Evolutionary conservation across 2,797 vertebrate genomes (phyloP).

Genomic region (Scarus forsteni): DNA sequence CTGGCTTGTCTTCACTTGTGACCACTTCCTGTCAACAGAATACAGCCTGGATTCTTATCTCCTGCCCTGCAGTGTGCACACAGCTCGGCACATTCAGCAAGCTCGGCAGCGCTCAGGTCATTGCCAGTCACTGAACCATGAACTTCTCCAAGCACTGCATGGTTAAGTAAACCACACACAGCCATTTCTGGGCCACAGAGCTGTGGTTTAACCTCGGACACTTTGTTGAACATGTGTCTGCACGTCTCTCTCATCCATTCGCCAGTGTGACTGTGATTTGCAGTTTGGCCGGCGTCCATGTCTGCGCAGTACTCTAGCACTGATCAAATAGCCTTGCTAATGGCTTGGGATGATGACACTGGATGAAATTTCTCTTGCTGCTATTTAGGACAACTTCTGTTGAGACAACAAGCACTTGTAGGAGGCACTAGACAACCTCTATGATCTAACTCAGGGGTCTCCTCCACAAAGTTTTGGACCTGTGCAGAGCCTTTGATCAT

Average conservation of each 20-base stretch:
- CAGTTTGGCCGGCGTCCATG: slow-evolving; percentile 58
- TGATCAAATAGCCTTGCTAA: slow-evolving; percentile 73
- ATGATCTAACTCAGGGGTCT: background rate
- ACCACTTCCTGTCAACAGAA: slow-evolving; percentile 27
- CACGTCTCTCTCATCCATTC: slow-evolving; percentile 45
- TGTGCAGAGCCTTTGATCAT: too few species aligned
- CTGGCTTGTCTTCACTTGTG: slow-evolving; percentile 20
- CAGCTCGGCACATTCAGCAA: slow-evolving; percentile 48
- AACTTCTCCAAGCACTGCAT: slow-evolving; percentile 50
- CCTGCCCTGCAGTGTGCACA: slow-evolving; percentile 50
- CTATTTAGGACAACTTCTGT: slow-evolving; percentile 18
- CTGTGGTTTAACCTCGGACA: slow-evolving; percentile 28
- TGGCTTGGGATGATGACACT: slow-evolving; percentile 68
- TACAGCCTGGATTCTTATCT: slow-evolving; percentile 67
- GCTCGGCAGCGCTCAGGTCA: slow-evolving; percentile 47
- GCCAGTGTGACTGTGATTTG: slow-evolving; percentile 52
- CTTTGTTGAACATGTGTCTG: slow-evolving; percentile 59
- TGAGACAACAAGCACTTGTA: slow-evolving; percentile 32
- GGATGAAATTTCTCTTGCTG: slow-evolving; percentile 55
- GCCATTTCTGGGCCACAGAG: slow-evolving; percentile 18
- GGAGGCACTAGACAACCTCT: slow-evolving; percentile 20
- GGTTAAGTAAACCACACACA: slow-evolving; percentile 60
- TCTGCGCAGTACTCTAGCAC: slow-evolving; percentile 34
- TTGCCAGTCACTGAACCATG: slow-evolving; percentile 58
- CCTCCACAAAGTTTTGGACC: too few species aligned